These are phyloP conservation scores for Archips crataeganus DNA, from an alignment of 2,888 invertebrate species.

Conservation along the genomic window DNA sequence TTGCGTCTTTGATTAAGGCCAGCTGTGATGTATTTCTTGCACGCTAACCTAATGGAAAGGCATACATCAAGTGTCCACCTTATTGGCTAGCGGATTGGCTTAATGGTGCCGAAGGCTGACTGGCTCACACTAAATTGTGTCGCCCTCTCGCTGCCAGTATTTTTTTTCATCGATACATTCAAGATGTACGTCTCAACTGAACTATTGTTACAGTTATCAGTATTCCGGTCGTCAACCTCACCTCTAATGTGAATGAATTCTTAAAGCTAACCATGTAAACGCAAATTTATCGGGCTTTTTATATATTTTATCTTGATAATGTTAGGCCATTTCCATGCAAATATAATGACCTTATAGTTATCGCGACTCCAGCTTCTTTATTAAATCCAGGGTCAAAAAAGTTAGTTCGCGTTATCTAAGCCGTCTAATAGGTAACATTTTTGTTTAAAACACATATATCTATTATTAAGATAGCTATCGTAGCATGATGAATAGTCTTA, in stretches of 20 bases:
- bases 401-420: slow-evolving; percentile 41
- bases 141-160: slow-evolving; percentile 54
- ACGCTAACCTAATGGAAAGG: slow-evolving; percentile 81
- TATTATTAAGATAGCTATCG: slow-evolving; percentile 64
- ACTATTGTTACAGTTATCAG: slow-evolving; percentile 4
- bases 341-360: slow-evolving; percentile 57
- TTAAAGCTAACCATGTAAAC: slow-evolving; percentile 29
- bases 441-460: slow-evolving; percentile 48
- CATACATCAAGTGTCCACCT: slow-evolving; percentile 84
- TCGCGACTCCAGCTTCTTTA: slow-evolving; percentile 54
- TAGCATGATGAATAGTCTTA: slow-evolving; percentile 68
- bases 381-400: slow-evolving; percentile 48
- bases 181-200: background rate
- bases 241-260: slow-evolving; percentile 22
- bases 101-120: slow-evolving; percentile 73
- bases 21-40: slow-evolving; percentile 83
- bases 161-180: slow-evolving; percentile 49
- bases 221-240: slow-evolving; percentile 16
- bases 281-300: slow-evolving; percentile 55
- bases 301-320: slow-evolving; percentile 56
- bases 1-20: slow-evolving; percentile 82
- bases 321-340: slow-evolving; percentile 64
- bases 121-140: slow-evolving; percentile 67
- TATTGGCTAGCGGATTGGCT: slow-evolving; percentile 80
- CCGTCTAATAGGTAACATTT: slow-evolving; percentile 43